Evolutionary conservation across 2,113 vertebrate genomes (phyloP), one percentile per base, ranked within the genome.

Genomic region (Calypte anna): DNA sequence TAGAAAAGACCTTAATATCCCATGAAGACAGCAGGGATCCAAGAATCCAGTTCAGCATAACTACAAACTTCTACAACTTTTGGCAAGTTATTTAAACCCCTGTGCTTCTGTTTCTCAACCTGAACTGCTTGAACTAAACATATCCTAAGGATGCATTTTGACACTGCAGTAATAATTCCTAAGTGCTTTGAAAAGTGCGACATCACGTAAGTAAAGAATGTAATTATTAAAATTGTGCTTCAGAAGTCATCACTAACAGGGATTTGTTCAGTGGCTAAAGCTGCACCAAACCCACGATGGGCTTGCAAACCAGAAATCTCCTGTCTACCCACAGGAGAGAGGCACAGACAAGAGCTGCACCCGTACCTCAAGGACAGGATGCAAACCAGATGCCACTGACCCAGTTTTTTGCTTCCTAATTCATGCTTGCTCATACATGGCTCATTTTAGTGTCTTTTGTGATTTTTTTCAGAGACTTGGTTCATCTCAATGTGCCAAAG

Each of bases 151-250:
- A 87, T 88, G 70, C 70, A 90, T 94, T 96, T 82, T 77, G 87
- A 95, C 84, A 70, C 78, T 94, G 63, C 51, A 85, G 91, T 95
- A 95, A 93, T 93, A 94, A 94, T 87, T 95, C 74, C 78, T 82
- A 94, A 93, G 81, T 90, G 81, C 91, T 92, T 53, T 73, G 84
- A 85, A 87, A 94, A 95, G 93, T 8, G 25, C 89, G 87, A 91
- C 90, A 82, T 92, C 78, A 84, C 91, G 70, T 77, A 87, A 92
- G 87, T 89, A 91, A 97, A 73, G 81, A 95, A 79, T 66, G 86
- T 87, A 63, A 95, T 96, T 96, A 92, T 92, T 94, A 94, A 94
- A 94, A 91, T 82, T 87, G 91, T 23, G 63, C 86, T 96, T 95
- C 86, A 91, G 93, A 95, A 94, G 82, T 87, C 93, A 76, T 58